These are phyloP conservation scores for Drosophila pandora DNA, from an alignment of 1,140 invertebrate genomes.

Conservation along the genomic window DNA sequence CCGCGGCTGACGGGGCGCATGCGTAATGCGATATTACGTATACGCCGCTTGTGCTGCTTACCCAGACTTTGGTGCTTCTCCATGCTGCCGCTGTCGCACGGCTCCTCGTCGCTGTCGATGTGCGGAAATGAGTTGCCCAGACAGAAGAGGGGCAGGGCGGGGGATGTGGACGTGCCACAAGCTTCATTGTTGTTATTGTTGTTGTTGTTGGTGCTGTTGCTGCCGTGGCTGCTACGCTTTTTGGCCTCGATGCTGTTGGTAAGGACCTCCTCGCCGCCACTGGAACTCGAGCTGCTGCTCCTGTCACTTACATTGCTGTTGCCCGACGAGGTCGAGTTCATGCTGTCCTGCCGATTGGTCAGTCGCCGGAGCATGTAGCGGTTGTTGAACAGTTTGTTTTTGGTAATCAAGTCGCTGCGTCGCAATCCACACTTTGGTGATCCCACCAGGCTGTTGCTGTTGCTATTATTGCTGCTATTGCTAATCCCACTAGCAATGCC, in stretches of 20 bases:
- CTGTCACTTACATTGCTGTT: constrained; percentile 76
- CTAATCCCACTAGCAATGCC: background rate
- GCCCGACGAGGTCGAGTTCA: constrained; percentile 81
- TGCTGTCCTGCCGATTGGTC: constrained; percentile 81
- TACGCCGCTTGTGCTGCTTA: constrained; percentile 58
- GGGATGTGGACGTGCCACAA: constrained; percentile 58
- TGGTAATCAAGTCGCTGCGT: constrained; percentile 83
- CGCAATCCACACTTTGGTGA: constrained; percentile 81
- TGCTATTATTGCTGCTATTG: constrained; percentile 14
- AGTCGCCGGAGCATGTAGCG: constrained; percentile 80
- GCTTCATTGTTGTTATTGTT: constrained; percentile 30
- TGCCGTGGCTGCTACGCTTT: constrained; percentile 26
- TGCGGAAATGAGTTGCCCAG: constrained; percentile 88
- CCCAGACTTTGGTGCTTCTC: constrained; percentile 79
- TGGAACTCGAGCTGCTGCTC: constrained; percentile 57
- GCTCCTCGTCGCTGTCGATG: constrained; percentile 89
- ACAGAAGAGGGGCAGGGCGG: constrained; percentile 86
- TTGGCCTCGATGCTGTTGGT: constrained; percentile 35
- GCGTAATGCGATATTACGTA: constrained; percentile 71
- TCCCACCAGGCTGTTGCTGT: constrained; percentile 49
- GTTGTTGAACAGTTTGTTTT: constrained; percentile 83
- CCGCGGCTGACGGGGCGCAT: constrained; percentile 46
- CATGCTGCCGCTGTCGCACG: constrained; percentile 85
- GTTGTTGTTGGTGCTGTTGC: constrained; percentile 14
- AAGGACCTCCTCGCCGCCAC: constrained; percentile 62